A percentile compares a stretch with the other conserved stretches of the same genome.
Conservation (phyloP, 1,140 invertebrate genomes). For the Lepidurus apus region DNA sequence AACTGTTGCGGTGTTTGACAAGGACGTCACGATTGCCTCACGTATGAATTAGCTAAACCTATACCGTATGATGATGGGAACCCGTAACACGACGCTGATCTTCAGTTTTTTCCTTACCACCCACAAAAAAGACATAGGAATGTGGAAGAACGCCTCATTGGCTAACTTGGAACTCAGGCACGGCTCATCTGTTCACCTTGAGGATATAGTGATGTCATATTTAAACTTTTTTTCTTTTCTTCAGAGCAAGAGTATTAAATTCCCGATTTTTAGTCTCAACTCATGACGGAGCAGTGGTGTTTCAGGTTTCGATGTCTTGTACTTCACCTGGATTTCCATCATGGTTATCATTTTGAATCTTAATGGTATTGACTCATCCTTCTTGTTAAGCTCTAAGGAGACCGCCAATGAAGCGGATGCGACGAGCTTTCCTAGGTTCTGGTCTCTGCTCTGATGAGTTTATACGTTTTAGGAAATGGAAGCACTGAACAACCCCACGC, state of each 20-base stretch:
- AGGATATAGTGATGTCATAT: too few species aligned
- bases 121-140: not conserved
- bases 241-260: too few species aligned
- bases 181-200: too few species aligned
- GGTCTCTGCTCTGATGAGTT: not conserved
- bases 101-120: not conserved
- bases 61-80: not conserved
- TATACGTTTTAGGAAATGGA: too few species aligned
- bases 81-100: conserved; percentile 3
- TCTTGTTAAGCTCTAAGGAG: not conserved
- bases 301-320: not conserved
- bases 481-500: too few species aligned
- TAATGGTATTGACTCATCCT: conserved; percentile 1
- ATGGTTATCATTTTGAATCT: not conserved
- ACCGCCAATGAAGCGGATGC: not conserved
- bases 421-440: not conserved
- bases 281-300: not conserved
- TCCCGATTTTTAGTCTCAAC: too few species aligned
- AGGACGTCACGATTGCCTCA: too few species aligned
- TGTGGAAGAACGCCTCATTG: not conserved
- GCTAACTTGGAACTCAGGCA: too few species aligned
- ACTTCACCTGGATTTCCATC: not conserved
- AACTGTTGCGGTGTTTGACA: too few species aligned
- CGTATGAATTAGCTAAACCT: too few species aligned
- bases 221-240: too few species aligned